These are phyloP conservation scores for Seira ritae DNA, from an alignment of 2,888 invertebrate species.

Conservation along the genomic window DNA sequence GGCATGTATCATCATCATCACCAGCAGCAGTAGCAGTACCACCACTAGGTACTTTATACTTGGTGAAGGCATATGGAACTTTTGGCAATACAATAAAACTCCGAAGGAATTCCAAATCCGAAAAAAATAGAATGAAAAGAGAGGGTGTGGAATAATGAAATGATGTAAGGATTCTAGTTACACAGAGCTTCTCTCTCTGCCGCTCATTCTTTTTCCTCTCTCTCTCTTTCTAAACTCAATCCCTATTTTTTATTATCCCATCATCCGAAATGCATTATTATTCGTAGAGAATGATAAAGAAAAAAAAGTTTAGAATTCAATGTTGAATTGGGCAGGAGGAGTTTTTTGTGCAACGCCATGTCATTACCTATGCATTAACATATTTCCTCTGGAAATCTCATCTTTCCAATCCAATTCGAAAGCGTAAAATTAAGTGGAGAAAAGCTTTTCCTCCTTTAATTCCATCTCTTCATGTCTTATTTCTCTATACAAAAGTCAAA, in stretches of 20 bases:
- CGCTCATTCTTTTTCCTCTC: background rate
- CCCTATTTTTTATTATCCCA: constrained; percentile 2
- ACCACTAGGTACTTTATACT: too few relatives aligned
- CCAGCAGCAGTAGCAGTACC: too few relatives aligned
- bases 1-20: too few relatives aligned
- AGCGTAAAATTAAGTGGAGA: background rate
- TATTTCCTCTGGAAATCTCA: constrained; percentile 7
- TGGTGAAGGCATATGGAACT: background rate
- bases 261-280: background rate
- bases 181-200: too few relatives aligned
- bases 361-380: constrained; percentile 11
- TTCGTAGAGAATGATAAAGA: background rate
- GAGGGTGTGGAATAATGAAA: background rate
- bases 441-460: background rate
- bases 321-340: constrained; percentile 7
- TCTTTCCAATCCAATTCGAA: constrained; percentile 4
- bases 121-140: background rate
- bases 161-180: background rate
- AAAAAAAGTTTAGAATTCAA: background rate
- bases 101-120: background rate
- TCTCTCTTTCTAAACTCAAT: too few relatives aligned
- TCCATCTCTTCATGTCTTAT: constrained; percentile 18
- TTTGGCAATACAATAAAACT: background rate
- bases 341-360: constrained; percentile 2
- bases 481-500: constrained; percentile 19